Conservation (phyloP, 2,797 vertebrate genomes). For the Lepus townsendii region DNA sequence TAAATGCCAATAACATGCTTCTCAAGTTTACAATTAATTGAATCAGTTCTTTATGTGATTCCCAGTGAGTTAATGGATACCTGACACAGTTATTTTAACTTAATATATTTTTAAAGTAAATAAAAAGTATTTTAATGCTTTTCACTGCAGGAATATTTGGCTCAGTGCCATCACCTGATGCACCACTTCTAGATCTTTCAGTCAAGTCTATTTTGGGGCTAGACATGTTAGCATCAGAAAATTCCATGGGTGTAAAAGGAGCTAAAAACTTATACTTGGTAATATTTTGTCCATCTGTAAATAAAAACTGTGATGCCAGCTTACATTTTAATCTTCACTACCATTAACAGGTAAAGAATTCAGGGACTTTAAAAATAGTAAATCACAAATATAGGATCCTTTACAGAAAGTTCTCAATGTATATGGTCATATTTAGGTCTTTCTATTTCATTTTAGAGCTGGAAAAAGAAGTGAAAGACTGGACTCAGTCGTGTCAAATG, state of each 20-base stretch:
- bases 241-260: conserved; percentile 21
- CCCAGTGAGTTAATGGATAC: conserved; percentile 63
- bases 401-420: neutral
- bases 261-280: conserved; percentile 40
- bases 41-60: conserved; percentile 43
- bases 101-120: conserved; percentile 40
- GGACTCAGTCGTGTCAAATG: neutral
- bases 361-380: conserved; percentile 24
- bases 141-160: conserved; percentile 59
- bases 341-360: neutral
- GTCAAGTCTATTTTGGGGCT: conserved; percentile 71
- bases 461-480: neutral
- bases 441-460: conserved; percentile 38
- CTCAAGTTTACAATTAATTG: neutral
- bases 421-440: neutral
- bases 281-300: conserved; percentile 59
- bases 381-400: neutral
- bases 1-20: neutral
- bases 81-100: conserved; percentile 61
- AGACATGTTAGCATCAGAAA: conserved; percentile 62
- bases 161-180: conserved; percentile 50
- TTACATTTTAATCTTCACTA: conserved; percentile 25
- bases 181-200: conserved; percentile 57
- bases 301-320: neutral
- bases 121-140: conserved; percentile 53